Evolutionary conservation across 2,113 vertebrate species (phyloP).

Genomic region (Leucosticte australis): DNA sequence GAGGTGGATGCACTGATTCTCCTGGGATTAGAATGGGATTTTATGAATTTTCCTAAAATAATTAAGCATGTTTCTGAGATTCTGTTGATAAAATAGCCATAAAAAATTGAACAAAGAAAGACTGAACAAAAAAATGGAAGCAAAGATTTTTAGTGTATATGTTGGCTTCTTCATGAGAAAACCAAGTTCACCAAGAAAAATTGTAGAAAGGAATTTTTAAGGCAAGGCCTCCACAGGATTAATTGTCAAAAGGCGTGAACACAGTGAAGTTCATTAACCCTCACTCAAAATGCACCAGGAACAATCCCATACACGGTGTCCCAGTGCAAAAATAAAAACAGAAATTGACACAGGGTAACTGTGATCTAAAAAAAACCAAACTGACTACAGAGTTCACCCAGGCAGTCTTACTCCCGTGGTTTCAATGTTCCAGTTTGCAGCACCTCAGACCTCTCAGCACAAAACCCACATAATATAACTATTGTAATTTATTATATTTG

Average conservation of each 20-base stretch:
- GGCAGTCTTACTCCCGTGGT: background rate
- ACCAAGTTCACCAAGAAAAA: background rate
- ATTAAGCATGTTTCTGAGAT: background rate
- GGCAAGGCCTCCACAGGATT: background rate
- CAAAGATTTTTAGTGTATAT: background rate
- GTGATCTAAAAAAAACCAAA: background rate
- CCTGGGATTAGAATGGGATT: background rate
- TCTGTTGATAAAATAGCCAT: background rate
- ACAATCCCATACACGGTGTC: background rate
- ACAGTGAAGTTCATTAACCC: background rate
- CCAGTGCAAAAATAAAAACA: background rate
- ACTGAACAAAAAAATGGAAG: background rate
- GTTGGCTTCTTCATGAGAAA: background rate
- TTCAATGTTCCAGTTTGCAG: background rate
- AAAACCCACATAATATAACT: background rate
- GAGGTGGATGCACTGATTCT: background rate
- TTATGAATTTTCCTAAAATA: background rate
- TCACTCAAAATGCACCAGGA: background rate
- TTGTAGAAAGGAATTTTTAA: background rate
- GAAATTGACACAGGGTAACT: rapidly evolving
- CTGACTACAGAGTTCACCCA: background rate
- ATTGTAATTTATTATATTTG: background rate
- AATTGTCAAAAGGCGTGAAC: background rate
- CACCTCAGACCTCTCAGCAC: background rate
- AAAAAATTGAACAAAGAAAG: background rate